phyloP scores from a whole-genome alignment of 2,113 vertebrate genomes.

The Prolemur simus region DNA sequence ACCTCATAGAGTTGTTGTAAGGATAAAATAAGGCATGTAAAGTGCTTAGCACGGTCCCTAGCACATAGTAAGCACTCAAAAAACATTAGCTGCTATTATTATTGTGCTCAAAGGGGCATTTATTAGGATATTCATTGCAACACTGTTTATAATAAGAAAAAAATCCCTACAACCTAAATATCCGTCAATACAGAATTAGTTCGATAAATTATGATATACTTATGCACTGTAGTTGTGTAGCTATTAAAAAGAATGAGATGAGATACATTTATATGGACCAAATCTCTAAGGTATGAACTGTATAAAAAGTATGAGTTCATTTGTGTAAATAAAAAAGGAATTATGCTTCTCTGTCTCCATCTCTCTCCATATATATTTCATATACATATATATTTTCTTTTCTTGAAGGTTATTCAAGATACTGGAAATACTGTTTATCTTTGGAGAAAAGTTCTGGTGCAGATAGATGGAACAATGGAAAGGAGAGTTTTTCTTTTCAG shows the following conservation, averaged over 20 bases:
- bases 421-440: constrained; percentile 5
- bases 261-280: background rate
- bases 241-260: background rate
- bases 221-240: background rate
- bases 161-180: background rate
- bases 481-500: constrained; percentile 25
- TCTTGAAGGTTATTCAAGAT: constrained; percentile 12
- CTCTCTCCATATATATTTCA: background rate
- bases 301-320: constrained; percentile 9
- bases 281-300: constrained; percentile 19
- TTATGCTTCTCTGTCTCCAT: background rate
- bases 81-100: background rate
- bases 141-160: background rate
- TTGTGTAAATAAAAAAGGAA: constrained; percentile 45
- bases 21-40: constrained; percentile 4
- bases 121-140: background rate
- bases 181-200: background rate
- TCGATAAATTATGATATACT: constrained; percentile 6
- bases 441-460: constrained; percentile 9
- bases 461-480: background rate
- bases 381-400: background rate
- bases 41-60: background rate
- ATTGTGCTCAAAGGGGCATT: background rate
- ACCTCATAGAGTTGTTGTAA: background rate
- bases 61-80: background rate